phyloP scores from a whole-genome alignment of 2,888 invertebrate genomes.

The Mythimna pallens region DNA sequence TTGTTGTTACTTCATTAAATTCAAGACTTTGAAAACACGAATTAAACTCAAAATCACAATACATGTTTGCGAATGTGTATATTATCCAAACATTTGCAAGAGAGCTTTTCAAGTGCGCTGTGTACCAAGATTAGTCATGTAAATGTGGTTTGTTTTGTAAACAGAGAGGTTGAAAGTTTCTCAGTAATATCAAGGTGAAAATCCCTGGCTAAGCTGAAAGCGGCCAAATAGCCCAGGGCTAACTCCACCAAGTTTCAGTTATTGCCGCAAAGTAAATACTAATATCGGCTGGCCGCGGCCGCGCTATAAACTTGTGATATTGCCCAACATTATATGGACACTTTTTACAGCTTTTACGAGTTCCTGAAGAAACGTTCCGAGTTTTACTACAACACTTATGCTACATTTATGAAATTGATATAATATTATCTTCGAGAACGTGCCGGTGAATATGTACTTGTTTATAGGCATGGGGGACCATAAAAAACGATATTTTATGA shows the following conservation, averaged over 20 bases:
- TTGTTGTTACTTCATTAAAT: constrained; percentile 27
- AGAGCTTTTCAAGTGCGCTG: constrained; percentile 37
- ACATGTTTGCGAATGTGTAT: constrained; percentile 47
- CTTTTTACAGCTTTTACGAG: constrained; percentile 67
- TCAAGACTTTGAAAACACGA: constrained; percentile 17
- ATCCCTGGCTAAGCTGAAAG: constrained; percentile 52
- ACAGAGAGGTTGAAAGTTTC: constrained; percentile 45
- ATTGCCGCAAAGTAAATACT: constrained; percentile 77
- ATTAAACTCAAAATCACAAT: constrained; percentile 36
- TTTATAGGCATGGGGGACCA: constrained; percentile 59
- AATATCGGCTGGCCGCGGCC: constrained; percentile 70
- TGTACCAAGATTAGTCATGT: constrained; percentile 50
- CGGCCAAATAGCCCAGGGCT: constrained; percentile 60
- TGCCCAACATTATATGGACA: constrained; percentile 63
- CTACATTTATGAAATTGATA: constrained; percentile 65
- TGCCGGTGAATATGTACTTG: constrained; percentile 61
- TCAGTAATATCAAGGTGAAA: constrained; percentile 60
- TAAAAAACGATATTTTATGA: constrained; percentile 59
- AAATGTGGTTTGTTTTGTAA: constrained; percentile 49
- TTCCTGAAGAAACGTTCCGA: constrained; percentile 63
- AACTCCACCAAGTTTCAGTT: constrained; percentile 68
- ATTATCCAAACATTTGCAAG: constrained; percentile 42
- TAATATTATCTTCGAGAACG: constrained; percentile 58
- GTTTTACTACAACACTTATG: constrained; percentile 63
- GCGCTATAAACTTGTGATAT: constrained; percentile 69